Conservation (phyloP, 2,888 invertebrate genomes). For the Acleris laterana region DNA sequence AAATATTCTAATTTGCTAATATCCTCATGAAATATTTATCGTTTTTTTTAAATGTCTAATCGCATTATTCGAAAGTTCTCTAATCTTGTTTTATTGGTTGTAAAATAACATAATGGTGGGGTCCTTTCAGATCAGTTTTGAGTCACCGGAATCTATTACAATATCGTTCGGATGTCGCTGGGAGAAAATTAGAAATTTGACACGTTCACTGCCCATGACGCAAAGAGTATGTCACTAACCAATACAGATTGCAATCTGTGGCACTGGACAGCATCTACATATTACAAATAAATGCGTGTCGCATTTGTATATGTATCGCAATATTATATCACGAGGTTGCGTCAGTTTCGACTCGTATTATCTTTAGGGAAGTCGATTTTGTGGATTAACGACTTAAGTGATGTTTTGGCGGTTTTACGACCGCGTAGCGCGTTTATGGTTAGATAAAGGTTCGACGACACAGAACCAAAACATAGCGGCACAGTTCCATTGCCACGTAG, state of each 20-base stretch:
- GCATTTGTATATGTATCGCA: conserved; percentile 19
- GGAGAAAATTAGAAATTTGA: conserved; percentile 35
- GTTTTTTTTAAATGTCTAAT: background rate
- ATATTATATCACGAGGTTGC: conserved; percentile 23
- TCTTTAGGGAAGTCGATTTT: conserved; percentile 13
- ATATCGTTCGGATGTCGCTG: conserved; percentile 9
- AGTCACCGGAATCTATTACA: conserved; percentile 21
- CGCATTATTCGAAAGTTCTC: background rate
- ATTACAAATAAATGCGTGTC: conserved; percentile 24
- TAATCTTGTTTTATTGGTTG: background rate
- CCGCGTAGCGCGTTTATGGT: no score
- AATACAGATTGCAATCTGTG: no score
- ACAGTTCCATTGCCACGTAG: no score
- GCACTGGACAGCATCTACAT: conserved; percentile 14
- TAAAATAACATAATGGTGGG: conserved; percentile 1
- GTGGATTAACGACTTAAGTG: conserved; percentile 9
- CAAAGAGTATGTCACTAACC: no score
- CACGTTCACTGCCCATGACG: background rate
- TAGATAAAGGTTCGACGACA: no score
- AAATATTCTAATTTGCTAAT: conserved; percentile 1
- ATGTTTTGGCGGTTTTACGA: no score
- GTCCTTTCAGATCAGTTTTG: conserved; percentile 9
- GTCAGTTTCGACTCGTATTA: background rate
- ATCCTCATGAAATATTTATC: conserved; percentile 5
- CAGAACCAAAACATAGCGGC: no score